A percentile compares a stretch with the other conserved stretches of the same genome.
phyloP scores from a whole-genome alignment of 23 tunicate species.

The Ascidia mentula region DNA sequence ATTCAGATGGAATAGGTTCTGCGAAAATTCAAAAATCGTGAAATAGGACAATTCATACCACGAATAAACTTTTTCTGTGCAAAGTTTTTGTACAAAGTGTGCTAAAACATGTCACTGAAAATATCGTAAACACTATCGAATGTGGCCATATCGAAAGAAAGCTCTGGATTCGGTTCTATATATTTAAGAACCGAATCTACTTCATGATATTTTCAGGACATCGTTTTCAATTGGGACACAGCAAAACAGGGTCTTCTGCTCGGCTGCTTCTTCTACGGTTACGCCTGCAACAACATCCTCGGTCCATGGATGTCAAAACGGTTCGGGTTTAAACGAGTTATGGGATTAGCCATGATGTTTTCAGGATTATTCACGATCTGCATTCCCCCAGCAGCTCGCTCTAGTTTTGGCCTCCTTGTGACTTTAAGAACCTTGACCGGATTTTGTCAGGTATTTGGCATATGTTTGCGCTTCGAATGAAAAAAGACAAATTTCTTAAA shows the following conservation, averaged over 20 bases:
- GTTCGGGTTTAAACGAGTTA: conserved; percentile 60
- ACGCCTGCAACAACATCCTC: conserved; percentile 58
- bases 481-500: too few relatives aligned
- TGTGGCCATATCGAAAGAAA: too few relatives aligned
- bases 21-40: too few relatives aligned
- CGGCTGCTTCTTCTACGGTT: conserved; percentile 72
- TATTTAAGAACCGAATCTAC: too few relatives aligned
- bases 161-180: too few relatives aligned
- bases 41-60: too few relatives aligned
- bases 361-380: conserved; percentile 50
- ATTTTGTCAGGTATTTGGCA: conserved; percentile 76
- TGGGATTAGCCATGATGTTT: conserved; percentile 61
- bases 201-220: conserved; percentile 40
- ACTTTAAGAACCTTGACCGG: conserved; percentile 54
- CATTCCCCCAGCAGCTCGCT: conserved; percentile 48
- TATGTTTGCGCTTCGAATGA: too few relatives aligned
- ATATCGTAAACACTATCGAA: too few relatives aligned
- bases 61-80: too few relatives aligned
- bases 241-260: conserved; percentile 52
- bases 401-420: conserved; percentile 59
- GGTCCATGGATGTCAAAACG: conserved; percentile 70
- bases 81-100: too few relatives aligned
- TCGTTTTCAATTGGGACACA: conserved; percentile 52
- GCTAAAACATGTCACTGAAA: too few relatives aligned
- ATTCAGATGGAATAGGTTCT: too few relatives aligned